These are phyloP conservation scores for Galendromus occidentalis DNA, from an alignment of 1,140 invertebrate species.

Conservation along the genomic window DNA sequence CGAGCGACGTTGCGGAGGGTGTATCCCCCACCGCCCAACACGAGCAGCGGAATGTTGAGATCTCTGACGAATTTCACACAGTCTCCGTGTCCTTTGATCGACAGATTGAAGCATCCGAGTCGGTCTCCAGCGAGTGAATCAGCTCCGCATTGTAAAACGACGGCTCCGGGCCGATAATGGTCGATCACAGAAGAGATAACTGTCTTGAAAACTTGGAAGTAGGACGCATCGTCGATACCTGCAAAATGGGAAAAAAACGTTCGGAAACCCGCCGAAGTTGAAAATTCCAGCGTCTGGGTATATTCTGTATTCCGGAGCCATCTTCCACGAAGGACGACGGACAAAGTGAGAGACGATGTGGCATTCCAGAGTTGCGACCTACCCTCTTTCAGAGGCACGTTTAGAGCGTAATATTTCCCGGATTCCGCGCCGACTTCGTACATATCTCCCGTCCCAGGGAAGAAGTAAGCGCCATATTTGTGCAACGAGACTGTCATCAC, in stretches of 20 bases:
- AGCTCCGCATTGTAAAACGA: conserved; percentile 93
- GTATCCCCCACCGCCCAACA: conserved; percentile 91
- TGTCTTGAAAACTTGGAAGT: conserved; percentile 79
- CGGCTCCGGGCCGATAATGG: conserved; percentile 85
- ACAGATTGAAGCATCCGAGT: conserved; percentile 67
- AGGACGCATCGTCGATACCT: conserved; percentile 70
- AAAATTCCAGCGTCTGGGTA: background rate
- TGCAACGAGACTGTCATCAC: conserved; percentile 99
- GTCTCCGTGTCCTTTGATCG: conserved; percentile 62
- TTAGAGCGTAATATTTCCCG: conserved; percentile 84
- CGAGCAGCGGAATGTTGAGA: conserved; percentile 74
- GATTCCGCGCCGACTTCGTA: conserved; percentile 83
- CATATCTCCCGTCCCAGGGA: conserved; percentile 94
- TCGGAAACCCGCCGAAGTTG: background rate
- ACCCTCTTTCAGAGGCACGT: conserved; percentile 75
- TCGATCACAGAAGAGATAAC: conserved; percentile 83
- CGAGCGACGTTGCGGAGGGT: conserved; percentile 90
- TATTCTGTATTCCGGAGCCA: no score
- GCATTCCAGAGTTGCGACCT: no score
- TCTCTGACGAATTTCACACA: conserved; percentile 92
- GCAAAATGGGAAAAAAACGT: background rate
- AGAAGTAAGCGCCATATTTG: conserved; percentile 95
- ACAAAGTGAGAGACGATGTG: background rate
- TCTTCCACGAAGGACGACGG: no score
- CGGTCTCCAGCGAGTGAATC: conserved; percentile 90